Evolutionary conservation across 2,888 invertebrate species (phyloP).

Genomic region (Beris chalybata): DNA sequence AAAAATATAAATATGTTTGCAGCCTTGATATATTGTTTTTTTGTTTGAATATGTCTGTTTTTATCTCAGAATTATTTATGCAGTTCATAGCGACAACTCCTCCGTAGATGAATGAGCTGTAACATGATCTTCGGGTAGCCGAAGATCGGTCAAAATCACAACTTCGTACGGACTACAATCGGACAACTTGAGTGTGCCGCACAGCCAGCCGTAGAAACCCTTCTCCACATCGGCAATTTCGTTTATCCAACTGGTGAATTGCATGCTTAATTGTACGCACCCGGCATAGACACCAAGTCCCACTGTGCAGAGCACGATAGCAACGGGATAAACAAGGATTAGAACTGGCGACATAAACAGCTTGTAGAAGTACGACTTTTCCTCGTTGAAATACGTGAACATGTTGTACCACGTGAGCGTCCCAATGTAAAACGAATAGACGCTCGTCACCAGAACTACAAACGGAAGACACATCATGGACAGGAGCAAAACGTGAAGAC

Average conservation of each 20-base stretch:
- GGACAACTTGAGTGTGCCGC: constrained; percentile 66
- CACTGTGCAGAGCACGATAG: constrained; percentile 66
- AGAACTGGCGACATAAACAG: constrained; percentile 68
- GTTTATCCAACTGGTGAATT: constrained; percentile 68
- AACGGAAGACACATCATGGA: constrained; percentile 68
- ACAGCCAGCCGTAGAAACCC: constrained; percentile 78
- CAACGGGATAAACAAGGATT: constrained; percentile 69
- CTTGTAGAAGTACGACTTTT: constrained; percentile 65
- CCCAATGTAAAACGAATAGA: constrained; percentile 74
- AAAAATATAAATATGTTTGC: constrained; percentile 1
- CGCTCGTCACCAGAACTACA: constrained; percentile 64
- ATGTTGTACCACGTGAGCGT: constrained; percentile 78
- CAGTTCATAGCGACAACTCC: constrained; percentile 53
- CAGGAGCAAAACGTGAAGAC: constrained; percentile 67
- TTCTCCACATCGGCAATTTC: constrained; percentile 76
- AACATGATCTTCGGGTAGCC: constrained; percentile 44
- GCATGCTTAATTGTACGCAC: constrained; percentile 69
- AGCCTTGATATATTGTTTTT: neutral
- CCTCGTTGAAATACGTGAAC: constrained; percentile 70
- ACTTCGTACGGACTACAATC: constrained; percentile 78
- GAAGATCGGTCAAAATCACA: constrained; percentile 65
- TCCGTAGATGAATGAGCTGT: constrained; percentile 56
- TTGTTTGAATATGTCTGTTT: neutral
- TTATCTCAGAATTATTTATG: neutral
- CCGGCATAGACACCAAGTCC: constrained; percentile 70